Conservation (phyloP, 2,113 vertebrate species). For the Sinocyclocheilus anshuiensis region DNA sequence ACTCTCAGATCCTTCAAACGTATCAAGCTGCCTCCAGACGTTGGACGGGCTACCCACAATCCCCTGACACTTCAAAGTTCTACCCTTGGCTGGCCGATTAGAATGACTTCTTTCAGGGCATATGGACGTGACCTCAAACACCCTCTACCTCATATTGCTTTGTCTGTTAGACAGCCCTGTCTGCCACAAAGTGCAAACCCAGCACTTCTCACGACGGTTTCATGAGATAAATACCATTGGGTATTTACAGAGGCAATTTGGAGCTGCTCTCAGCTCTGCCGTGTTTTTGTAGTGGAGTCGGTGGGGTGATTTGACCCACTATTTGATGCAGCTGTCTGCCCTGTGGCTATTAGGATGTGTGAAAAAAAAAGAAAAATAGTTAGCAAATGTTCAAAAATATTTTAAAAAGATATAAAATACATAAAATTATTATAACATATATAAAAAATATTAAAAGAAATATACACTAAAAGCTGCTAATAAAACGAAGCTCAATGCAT, state of each 20-base stretch:
- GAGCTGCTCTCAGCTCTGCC: conserved; percentile 41
- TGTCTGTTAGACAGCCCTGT: conserved; percentile 43
- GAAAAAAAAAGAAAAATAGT: neutral
- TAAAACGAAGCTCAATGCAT: too few species aligned
- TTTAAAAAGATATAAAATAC: neutral
- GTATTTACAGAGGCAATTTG: conserved; percentile 57
- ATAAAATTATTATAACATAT: too few species aligned
- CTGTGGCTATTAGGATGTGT: neutral
- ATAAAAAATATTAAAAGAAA: too few species aligned
- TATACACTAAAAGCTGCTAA: too few species aligned
- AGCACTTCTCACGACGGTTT: conserved; percentile 46
- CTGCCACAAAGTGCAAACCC: conserved; percentile 43
- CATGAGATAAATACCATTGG: conserved; percentile 52
- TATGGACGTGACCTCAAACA: conserved; percentile 47
- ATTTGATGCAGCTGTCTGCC: neutral
- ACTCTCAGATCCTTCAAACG: conserved; percentile 40
- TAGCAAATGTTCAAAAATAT: neutral
- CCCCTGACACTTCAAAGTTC: conserved; percentile 42
- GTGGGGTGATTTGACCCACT: conserved; percentile 9
- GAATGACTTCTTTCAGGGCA: conserved; percentile 46
- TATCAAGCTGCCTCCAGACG: conserved; percentile 43
- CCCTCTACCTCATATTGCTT: conserved; percentile 47
- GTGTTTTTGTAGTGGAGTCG: neutral
- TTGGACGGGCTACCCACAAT: conserved; percentile 37
- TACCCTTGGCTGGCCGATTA: conserved; percentile 42